A percentile compares a stretch with the other conserved stretches of the same genome.
Evolutionary conservation across 2,113 vertebrate genomes (phyloP).

Genomic region (Arvicanthis niloticus): DNA sequence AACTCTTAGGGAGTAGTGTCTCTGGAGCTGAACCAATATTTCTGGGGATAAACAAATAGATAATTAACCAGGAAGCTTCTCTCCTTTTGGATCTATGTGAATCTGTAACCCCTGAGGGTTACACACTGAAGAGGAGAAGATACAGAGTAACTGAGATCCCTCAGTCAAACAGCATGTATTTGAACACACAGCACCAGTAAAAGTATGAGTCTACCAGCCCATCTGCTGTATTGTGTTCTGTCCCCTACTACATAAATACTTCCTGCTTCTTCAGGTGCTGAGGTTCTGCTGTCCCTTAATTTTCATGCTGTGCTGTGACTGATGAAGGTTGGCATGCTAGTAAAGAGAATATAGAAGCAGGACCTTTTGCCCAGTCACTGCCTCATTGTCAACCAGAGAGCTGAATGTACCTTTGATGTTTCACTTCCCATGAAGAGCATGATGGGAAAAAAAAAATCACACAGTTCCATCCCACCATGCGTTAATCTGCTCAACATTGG

Average conservation of each 20-base stretch:
- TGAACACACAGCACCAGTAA: not conserved
- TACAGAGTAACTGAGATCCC: not conserved
- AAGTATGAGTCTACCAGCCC: not conserved
- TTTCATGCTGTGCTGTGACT: not conserved
- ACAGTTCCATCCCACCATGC: not conserved
- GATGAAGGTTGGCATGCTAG: not conserved
- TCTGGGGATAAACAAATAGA: not conserved
- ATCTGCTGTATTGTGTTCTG: not conserved
- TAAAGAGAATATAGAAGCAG: not conserved
- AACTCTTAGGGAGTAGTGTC: not conserved
- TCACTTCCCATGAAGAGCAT: not conserved
- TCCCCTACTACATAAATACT: not conserved
- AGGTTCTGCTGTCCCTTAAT: not conserved
- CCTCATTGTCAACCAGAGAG: not conserved
- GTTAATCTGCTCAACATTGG: not conserved
- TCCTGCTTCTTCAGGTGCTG: not conserved
- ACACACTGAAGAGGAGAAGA: not conserved
- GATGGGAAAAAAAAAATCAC: not conserved
- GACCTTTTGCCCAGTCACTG: not conserved
- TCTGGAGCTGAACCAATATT: not conserved
- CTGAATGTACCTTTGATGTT: not conserved
- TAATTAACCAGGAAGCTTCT: not conserved
- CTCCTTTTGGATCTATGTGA: not conserved
- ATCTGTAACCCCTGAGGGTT: not conserved
- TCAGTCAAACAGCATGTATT: not conserved